Conservation (phyloP, 2,113 vertebrate genomes). For the Brevimyrus niger region DNA sequence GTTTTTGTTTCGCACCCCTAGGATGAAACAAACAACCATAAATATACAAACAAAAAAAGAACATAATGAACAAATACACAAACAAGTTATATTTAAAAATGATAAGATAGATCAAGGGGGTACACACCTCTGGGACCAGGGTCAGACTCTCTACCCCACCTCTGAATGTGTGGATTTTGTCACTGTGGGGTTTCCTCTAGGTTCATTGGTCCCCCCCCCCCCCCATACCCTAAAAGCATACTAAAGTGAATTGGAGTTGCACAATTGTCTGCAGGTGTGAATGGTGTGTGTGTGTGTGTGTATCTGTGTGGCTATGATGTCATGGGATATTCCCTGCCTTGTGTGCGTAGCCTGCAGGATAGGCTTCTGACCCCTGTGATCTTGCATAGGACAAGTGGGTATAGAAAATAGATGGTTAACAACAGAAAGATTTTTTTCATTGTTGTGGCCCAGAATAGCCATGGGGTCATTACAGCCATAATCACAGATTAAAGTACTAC, state of each 20-base stretch:
- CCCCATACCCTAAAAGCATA: not conserved
- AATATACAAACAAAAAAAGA: not conserved
- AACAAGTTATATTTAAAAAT: not conserved
- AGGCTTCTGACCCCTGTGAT: not conserved
- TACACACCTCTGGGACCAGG: not conserved
- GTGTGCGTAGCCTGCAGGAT: not conserved
- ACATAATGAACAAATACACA: not conserved
- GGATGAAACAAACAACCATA: not conserved
- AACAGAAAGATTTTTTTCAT: not conserved
- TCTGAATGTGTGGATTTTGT: not conserved
- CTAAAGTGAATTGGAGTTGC: not conserved
- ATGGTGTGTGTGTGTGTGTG: not conserved
- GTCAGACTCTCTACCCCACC: not conserved
- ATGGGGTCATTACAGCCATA: not conserved
- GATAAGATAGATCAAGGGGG: not conserved
- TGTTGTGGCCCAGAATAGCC: not conserved
- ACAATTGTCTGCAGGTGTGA: not conserved
- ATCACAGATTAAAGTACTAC: slow-evolving; percentile 15
- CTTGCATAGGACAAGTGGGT: not conserved
- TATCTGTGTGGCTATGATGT: not conserved
- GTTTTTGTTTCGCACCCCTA: not conserved
- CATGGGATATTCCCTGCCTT: not conserved
- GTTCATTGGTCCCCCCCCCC: too few relatives aligned
- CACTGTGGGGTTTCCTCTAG: not conserved
- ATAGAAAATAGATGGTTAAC: not conserved